phyloP scores from a whole-genome alignment of 2,113 vertebrate genomes.

The Alaudala cheleensis region DNA sequence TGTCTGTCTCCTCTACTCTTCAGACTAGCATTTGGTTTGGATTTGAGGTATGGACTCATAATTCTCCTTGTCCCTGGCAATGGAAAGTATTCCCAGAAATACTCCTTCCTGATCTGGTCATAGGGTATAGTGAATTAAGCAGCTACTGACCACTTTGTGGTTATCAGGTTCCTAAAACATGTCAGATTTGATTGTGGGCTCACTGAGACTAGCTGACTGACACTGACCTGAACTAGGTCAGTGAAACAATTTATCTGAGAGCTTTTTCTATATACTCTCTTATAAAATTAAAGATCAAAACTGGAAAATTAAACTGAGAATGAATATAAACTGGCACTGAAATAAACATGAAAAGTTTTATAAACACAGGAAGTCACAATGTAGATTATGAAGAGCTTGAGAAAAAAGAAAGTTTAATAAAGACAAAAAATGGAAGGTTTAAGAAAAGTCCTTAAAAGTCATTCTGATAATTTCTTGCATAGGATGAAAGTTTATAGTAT shows the following conservation, averaged over 20 bases:
- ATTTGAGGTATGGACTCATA: not conserved
- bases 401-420: constrained; percentile 67
- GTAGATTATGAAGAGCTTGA: constrained; percentile 62
- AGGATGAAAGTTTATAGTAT: constrained; percentile 43
- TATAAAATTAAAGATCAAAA: not conserved
- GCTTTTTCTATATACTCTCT: not conserved
- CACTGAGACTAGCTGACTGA: not conserved
- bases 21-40: not conserved
- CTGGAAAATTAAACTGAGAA: constrained; percentile 46
- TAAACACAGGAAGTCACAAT: constrained; percentile 63
- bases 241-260: constrained; percentile 2
- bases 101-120: not conserved
- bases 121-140: not conserved
- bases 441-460: constrained; percentile 58
- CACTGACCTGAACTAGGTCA: not conserved
- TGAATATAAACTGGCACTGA: constrained; percentile 51
- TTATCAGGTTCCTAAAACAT: not conserved
- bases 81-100: not conserved
- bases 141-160: not conserved
- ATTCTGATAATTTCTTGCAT: constrained; percentile 48
- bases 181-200: not conserved
- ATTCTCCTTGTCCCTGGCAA: not conserved
- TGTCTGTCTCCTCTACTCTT: not conserved
- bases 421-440: constrained; percentile 56
- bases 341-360: constrained; percentile 58